These are phyloP conservation scores for Lysiphlebus fabarum DNA, from an alignment of 1,140 invertebrate genomes.

Conservation along the genomic window DNA sequence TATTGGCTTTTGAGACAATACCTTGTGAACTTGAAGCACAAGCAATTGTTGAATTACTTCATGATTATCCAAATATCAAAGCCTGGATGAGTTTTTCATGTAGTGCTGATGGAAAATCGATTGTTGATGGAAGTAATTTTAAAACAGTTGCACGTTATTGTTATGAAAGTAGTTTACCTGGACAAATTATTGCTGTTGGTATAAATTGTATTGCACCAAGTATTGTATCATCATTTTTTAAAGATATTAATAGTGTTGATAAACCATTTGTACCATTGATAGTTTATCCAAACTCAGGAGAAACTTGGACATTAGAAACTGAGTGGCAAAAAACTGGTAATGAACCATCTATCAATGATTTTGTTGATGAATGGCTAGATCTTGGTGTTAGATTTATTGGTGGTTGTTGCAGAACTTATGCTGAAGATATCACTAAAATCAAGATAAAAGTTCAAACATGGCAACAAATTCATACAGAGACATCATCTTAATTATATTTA, in stretches of 20 bases:
- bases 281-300: constrained; percentile 73
- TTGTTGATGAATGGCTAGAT: constrained; percentile 67
- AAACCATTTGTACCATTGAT: constrained; percentile 56
- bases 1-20: constrained; percentile 88
- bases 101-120: constrained; percentile 63
- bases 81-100: constrained; percentile 85
- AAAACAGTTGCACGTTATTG: constrained; percentile 60
- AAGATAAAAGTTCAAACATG: constrained; percentile 45
- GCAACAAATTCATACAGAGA: constrained; percentile 1
- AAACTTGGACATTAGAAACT: constrained; percentile 55
- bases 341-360: constrained; percentile 55
- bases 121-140: constrained; percentile 75
- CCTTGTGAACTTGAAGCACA: constrained; percentile 78
- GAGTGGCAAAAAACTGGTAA: constrained; percentile 61
- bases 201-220: constrained; percentile 78
- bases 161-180: constrained; percentile 59
- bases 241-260: constrained; percentile 45
- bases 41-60: constrained; percentile 72
- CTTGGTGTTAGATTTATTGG: constrained; percentile 71
- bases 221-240: constrained; percentile 58
- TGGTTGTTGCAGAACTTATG: constrained; percentile 73
- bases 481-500: too few relatives aligned
- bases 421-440: constrained; percentile 61
- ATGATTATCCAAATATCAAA: constrained; percentile 67
- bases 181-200: constrained; percentile 75